These are phyloP conservation scores for Lepidochitona cinerea DNA, from an alignment of 2,888 invertebrate genomes.

Conservation along the genomic window DNA sequence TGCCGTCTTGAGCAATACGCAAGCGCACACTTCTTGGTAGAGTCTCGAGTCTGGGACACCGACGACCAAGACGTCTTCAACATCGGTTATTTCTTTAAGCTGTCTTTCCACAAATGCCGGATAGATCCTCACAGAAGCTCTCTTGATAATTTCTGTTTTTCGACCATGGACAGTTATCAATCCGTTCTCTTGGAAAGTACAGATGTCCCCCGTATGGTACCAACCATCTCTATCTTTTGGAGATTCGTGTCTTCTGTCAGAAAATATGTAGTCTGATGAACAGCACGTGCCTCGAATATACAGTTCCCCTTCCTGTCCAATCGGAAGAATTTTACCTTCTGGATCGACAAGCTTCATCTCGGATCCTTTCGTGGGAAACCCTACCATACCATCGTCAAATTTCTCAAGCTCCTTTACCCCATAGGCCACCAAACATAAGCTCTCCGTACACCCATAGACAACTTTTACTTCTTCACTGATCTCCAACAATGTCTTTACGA, in stretches of 20 bases:
- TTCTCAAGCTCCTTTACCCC: not conserved
- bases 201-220: constrained; percentile 11
- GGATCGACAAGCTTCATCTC: not conserved
- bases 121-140: constrained; percentile 7
- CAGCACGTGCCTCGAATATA: not conserved
- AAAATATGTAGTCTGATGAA: not conserved
- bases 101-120: not conserved
- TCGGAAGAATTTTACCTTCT: not conserved
- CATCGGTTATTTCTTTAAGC: not conserved
- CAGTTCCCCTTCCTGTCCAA: not conserved
- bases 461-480: not conserved
- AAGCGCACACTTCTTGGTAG: constrained; percentile 8
- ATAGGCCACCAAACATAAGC: not conserved
- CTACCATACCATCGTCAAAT: not conserved
- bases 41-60: constrained; percentile 6
- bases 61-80: constrained; percentile 1
- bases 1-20: not conserved
- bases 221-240: not conserved
- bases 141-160: constrained; percentile 7
- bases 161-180: not conserved
- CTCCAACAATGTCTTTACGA: not conserved
- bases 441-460: not conserved
- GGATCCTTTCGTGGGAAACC: not conserved
- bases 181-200: not conserved
- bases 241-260: not conserved